Conservation (phyloP, 1,140 invertebrate genomes). For the Rhopalosiphum padi region DNA sequence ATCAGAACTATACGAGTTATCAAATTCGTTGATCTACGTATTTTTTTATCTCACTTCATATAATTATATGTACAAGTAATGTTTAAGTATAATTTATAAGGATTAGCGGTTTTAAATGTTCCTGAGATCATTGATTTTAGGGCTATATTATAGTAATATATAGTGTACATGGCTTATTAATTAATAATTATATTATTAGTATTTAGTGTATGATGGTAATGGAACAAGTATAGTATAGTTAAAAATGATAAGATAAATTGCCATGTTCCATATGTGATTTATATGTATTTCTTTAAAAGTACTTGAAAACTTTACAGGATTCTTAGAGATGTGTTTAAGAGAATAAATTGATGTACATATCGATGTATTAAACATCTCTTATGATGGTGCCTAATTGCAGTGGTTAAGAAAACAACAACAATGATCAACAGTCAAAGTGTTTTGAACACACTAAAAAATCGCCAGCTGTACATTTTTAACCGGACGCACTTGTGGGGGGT, state of each 20-base stretch:
- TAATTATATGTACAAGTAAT: not conserved
- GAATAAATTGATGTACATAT: not conserved
- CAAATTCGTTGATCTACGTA: not conserved
- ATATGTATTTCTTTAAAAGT: not conserved
- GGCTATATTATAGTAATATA: not conserved
- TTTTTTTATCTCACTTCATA: not conserved
- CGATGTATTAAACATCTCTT: not conserved
- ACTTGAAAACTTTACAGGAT: constrained; percentile 9
- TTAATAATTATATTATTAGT: constrained; percentile 6
- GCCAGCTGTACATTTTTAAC: constrained; percentile 30
- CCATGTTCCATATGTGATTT: not conserved
- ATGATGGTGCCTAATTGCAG: not conserved
- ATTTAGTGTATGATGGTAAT: not conserved
- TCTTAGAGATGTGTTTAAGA: not conserved
- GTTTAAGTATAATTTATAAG: not conserved
- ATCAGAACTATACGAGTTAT: not conserved
- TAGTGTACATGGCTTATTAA: not conserved
- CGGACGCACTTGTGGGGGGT: not conserved
- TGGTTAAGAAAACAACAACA: constrained; percentile 18
- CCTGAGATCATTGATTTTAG: not conserved
- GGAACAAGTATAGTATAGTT: not conserved
- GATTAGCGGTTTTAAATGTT: not conserved
- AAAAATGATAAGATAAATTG: not conserved
- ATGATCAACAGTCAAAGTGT: constrained; percentile 44
- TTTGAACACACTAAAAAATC: constrained; percentile 35